Evolutionary conservation across 1,140 invertebrate genomes (phyloP), one percentile per base, ranked within the genome.

Genomic region (Limonius californicus): DNA sequence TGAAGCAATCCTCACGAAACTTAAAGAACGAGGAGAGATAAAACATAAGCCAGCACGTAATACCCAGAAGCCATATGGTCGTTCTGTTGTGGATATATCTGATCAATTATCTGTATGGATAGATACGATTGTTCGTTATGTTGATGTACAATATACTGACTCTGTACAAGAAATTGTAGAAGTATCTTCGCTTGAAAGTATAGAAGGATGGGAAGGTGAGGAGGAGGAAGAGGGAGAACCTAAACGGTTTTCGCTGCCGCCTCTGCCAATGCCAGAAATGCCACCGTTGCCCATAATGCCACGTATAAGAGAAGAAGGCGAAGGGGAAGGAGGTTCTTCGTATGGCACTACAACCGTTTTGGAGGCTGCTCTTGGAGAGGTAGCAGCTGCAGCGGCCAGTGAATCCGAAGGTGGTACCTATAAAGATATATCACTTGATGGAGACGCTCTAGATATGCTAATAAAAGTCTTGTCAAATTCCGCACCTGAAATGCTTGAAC

Each of bases 91-190:
- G 16, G 69, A 72, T 43, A 64, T 67, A 1, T 8, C 42, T 18
- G 32, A 57, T 43, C 30, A 57, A 63, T 11, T 72, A 1, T 62
- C 69, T 8, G 43, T 70, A 12, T 73, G 71, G 70, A 67, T 73
- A 21, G 71, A 73, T 53, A 62, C 62, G 0, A 54, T 72, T 8
- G 69, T 58, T 4, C 62, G 59, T 45, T 70, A 69, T 53, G 65
- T 71, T 2, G 71, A 72, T 30, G 62, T 70, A 0, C 68, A 72
- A 55, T 59, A 60, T 58, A 15, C 62, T 1, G 65, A 67, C 30
- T 39, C 43, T 3, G 63, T 62, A 2, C 65, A 64, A 58, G 62
- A 63, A 21, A 65, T 66, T 27, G 1, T 67, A 7, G 58, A 63
- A 21, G 56, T 63, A n/a, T 53, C 65, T 3, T 66, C 70, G 9